Percentiles rank a stretch among this genome's conserved stretches.
Conservation (phyloP, 2,113 vertebrate genomes). For the Mirounga angustirostris region DNA sequence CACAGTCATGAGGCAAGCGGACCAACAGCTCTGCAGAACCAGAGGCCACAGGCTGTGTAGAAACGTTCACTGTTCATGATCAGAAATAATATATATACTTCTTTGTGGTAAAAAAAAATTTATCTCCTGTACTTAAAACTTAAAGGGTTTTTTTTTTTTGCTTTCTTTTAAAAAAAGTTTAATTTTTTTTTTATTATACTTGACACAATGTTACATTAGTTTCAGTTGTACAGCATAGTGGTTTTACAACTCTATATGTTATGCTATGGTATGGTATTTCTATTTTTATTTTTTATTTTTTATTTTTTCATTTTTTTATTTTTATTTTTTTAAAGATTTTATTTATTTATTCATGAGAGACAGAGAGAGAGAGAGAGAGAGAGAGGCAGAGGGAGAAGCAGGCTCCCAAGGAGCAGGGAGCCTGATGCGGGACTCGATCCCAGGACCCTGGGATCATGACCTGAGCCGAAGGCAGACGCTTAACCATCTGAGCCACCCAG, state of each 20-base stretch:
- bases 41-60: background rate
- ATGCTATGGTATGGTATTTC: background rate
- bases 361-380: too few species aligned
- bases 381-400: too few species aligned
- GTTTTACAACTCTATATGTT: background rate
- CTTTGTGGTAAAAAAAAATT: background rate
- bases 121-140: background rate
- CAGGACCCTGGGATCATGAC: too few species aligned
- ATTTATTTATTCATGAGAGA: too few species aligned
- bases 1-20: background rate
- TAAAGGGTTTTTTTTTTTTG: background rate
- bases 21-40: background rate
- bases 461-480: too few species aligned
- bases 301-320: background rate
- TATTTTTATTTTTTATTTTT: background rate
- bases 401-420: too few species aligned
- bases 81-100: background rate
- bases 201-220: background rate
- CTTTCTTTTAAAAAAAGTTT: background rate
- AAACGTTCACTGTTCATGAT: background rate
- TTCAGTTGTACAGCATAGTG: background rate
- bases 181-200: background rate
- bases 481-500: too few species aligned
- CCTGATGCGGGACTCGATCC: too few species aligned
- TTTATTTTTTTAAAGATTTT: background rate